Evolutionary conservation across 2,888 invertebrate species (phyloP), one percentile per base, ranked within the genome.

Genomic region (Unio delphinus): DNA sequence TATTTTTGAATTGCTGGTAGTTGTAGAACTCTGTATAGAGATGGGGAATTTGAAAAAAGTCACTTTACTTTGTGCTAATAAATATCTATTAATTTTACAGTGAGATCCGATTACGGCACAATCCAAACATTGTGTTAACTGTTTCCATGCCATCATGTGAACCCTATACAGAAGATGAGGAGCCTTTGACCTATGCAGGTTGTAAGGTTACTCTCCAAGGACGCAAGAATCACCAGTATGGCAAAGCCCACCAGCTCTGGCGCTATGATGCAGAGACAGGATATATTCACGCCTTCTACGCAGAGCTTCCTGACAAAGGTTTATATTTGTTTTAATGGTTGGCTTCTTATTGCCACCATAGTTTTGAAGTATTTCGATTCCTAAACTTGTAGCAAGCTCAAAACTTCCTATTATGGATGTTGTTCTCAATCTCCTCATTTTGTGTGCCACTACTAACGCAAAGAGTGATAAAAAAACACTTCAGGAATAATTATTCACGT

Each of bases 241-340:
- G 90, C 61, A 85, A 87, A 59, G 89, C 90, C 34, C 88, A 90
- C 68, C 90, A 90, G 80, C 78, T 84, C 60, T 90, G 89, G 88
- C 67, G 76, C 30, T 87, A 86, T 62, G 87, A 90, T 74, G 82
- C 86, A 28, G 84, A 84, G 68, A 85, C 86, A 6, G 88, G 88
- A 54, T 81, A 85, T 61, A 84, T 90, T 30, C 79, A 83, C 64
- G 87, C 89, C 6, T 89, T 90, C 69, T 76, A 82, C 68, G 82
- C 89, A 6, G 83, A 87, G 64, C 69, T 77, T n/a, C 81, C 82
- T n/a, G 89, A 89, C 70, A 89, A 86, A 78, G 88, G 88, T 88
- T 45, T 45, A 11, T 45, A 45, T 45, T 45, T 45, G 45, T 45
- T 17, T 23, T 45, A 23, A 55, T 2, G 61, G 61, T 64, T 64